These are phyloP conservation scores for Spilosoma lubricipeda DNA, from an alignment of 2,888 invertebrate genomes.

Conservation along the genomic window DNA sequence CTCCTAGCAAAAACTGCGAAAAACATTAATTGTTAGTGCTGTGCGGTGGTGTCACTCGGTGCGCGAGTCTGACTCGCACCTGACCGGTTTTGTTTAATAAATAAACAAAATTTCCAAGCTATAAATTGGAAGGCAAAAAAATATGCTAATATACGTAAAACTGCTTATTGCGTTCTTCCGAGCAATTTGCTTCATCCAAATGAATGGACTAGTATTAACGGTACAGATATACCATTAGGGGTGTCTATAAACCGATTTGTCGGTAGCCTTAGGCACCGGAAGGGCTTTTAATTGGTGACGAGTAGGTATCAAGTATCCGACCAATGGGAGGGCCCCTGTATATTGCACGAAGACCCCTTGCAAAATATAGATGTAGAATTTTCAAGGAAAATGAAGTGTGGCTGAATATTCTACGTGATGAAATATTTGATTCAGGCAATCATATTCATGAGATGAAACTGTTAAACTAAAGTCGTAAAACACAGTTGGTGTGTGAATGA, in stretches of 20 bases:
- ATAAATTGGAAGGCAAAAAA: background rate
- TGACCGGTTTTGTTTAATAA: too few species aligned
- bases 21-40: too few species aligned
- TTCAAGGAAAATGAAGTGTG: background rate
- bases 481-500: constrained; percentile 6
- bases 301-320: constrained; percentile 76
- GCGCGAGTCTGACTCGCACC: too few species aligned
- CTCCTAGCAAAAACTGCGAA: too few species aligned
- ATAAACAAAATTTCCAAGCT: background rate
- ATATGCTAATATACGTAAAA: background rate
- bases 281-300: constrained; percentile 76
- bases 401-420: background rate
- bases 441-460: background rate
- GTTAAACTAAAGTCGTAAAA: background rate
- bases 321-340: constrained; percentile 75
- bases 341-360: constrained; percentile 62
- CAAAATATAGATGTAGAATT: background rate
- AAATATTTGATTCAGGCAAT: constrained; percentile 1
- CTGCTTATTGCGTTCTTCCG: background rate
- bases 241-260: constrained; percentile 76
- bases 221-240: constrained; percentile 21
- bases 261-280: constrained; percentile 75
- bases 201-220: constrained; percentile 2
- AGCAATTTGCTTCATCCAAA: constrained; percentile 2
- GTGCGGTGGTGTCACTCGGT: too few species aligned